Conservation (phyloP, 2,888 invertebrate species). For the Mactromeris polynyma region DNA sequence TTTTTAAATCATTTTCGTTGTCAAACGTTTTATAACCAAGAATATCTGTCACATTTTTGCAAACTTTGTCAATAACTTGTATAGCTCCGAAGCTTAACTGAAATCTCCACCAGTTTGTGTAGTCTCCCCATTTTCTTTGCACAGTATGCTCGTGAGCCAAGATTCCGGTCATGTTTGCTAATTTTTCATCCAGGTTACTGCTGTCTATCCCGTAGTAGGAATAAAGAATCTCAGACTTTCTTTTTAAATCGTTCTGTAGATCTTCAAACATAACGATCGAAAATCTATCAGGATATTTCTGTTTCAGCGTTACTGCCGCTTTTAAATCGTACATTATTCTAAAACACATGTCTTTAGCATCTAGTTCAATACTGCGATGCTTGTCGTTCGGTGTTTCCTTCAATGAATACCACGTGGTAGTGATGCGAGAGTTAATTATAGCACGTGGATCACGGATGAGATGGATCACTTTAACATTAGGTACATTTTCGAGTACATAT, state of each 20-base stretch:
- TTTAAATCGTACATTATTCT: slow-evolving; percentile 32
- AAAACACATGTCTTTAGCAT: slow-evolving; percentile 16
- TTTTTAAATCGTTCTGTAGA: slow-evolving; percentile 14
- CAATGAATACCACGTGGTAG: slow-evolving; percentile 28
- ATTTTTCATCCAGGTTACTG: not conserved
- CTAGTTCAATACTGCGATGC: not conserved
- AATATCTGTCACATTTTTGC: not conserved
- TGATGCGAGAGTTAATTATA: slow-evolving; percentile 32
- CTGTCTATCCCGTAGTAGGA: slow-evolving; percentile 18
- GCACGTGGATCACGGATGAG: slow-evolving; percentile 38
- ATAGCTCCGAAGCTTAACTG: slow-evolving; percentile 1
- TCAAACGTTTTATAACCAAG: not conserved
- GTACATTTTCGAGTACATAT: not conserved
- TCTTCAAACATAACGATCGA: slow-evolving; percentile 29
- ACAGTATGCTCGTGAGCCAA: slow-evolving; percentile 24
- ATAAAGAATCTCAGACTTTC: slow-evolving; percentile 28
- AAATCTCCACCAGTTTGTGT: slow-evolving; percentile 35
- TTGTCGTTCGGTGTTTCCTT: not conserved
- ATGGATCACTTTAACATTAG: slow-evolving; percentile 16
- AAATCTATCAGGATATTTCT: slow-evolving; percentile 26
- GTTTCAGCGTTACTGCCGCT: not conserved
- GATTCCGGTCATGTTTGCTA: slow-evolving; percentile 14
- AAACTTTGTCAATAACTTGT: not conserved
- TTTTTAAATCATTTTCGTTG: not conserved
- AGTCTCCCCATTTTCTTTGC: slow-evolving; percentile 1